These are phyloP conservation scores for Papilio polyxenes DNA, from an alignment of 1,140 invertebrate species.

Conservation along the genomic window DNA sequence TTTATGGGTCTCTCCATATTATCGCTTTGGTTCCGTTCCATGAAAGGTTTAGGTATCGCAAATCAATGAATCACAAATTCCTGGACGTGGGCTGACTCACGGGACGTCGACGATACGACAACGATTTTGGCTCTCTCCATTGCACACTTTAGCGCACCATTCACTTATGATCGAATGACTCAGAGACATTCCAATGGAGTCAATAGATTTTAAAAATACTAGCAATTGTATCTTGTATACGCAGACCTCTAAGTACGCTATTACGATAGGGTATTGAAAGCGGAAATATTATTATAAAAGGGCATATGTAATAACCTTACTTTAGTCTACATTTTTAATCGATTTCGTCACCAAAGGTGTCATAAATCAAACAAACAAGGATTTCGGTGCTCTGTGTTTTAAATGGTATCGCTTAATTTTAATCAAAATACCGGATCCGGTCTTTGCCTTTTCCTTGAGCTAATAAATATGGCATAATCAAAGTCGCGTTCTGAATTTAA, in stretches of 20 bases:
- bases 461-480: background rate
- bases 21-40: background rate
- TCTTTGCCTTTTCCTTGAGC: constrained; percentile 1
- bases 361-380: constrained; percentile 1
- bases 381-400: background rate
- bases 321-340: background rate
- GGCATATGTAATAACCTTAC: background rate
- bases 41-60: background rate
- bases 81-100: background rate
- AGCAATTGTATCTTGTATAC: background rate
- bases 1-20: background rate
- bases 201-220: background rate
- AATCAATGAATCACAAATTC: constrained; percentile 7
- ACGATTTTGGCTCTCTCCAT: background rate
- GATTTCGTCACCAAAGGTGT: background rate
- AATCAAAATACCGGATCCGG: constrained; percentile 8
- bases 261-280: background rate
- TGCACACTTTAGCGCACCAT: background rate
- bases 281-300: background rate
- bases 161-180: constrained; percentile 2
- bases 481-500: background rate
- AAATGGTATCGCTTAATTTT: constrained; percentile 4
- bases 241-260: background rate
- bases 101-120: constrained; percentile 13
- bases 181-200: constrained; percentile 10